phyloP scores from a whole-genome alignment of 2,888 invertebrate genomes.

The Chymomyza amoena region DNA sequence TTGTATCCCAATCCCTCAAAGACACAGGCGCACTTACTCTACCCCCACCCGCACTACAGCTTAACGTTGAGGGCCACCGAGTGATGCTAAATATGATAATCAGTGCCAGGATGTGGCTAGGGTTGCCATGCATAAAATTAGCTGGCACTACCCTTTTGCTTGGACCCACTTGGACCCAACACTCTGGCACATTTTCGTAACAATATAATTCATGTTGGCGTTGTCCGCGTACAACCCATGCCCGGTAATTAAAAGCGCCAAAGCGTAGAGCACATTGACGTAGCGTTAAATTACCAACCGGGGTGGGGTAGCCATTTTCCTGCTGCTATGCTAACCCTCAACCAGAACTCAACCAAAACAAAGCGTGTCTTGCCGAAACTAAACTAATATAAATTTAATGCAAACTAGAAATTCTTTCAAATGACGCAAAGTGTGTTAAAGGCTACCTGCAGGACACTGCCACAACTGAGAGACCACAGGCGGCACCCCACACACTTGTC shows the following conservation, averaged over 20 bases:
- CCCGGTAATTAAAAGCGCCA: conserved; percentile 31
- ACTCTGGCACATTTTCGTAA: conserved; percentile 24
- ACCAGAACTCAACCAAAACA: background rate
- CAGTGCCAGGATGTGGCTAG: conserved; percentile 13
- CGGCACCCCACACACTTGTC: background rate
- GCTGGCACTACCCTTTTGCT: background rate
- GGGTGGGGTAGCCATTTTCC: background rate
- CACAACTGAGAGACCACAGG: background rate
- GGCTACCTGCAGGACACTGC: background rate
- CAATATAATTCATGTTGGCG: conserved; percentile 30
- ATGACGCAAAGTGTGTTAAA: background rate
- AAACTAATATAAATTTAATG: background rate
- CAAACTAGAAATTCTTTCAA: background rate
- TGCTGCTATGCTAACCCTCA: background rate
- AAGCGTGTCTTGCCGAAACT: background rate
- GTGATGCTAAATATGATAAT: conserved; percentile 29
- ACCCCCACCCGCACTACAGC: background rate
- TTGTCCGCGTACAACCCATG: conserved; percentile 13
- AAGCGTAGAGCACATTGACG: conserved; percentile 19
- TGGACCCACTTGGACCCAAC: background rate
- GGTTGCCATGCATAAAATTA: conserved; percentile 25
- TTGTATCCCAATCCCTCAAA: conserved; percentile 24
- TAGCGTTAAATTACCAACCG: conserved; percentile 8
- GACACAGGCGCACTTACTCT: background rate
- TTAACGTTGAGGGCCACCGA: conserved; percentile 11